Percentiles rank a stretch among this genome's conserved stretches.
phyloP scores from a whole-genome alignment of 2,888 invertebrate species.

The Linyphia triangularis region DNA sequence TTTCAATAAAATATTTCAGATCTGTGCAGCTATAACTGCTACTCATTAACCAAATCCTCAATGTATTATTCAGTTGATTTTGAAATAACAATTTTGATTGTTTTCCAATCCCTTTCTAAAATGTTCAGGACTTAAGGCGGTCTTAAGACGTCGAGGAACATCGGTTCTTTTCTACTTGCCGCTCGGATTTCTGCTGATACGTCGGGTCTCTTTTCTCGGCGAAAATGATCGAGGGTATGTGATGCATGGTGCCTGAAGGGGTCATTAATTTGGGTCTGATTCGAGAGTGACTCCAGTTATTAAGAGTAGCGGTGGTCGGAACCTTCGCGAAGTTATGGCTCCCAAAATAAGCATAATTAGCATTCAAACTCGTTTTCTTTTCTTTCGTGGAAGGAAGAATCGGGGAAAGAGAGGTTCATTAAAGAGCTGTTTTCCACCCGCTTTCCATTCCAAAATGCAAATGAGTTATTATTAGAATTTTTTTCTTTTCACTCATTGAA shows the following conservation, averaged over 20 bases:
- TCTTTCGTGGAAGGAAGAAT: background rate
- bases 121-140: no score
- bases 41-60: no score
- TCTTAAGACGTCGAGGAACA: no score
- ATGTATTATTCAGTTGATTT: no score
- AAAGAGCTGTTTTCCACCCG: background rate
- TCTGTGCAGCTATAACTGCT: no score
- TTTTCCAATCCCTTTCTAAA: no score
- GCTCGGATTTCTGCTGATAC: background rate
- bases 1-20: no score
- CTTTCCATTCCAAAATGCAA: background rate
- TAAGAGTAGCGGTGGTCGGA: background rate
- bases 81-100: no score
- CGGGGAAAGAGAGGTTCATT: background rate
- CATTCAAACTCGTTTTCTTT: background rate
- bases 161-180: constrained; percentile 1
- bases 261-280: constrained; percentile 47
- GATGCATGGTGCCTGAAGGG: constrained; percentile 33
- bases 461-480: no score
- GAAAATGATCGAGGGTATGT: background rate
- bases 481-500: no score
- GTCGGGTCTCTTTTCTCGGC: background rate
- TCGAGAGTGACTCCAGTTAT: background rate
- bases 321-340: background rate
- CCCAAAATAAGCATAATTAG: constrained; percentile 29